Evolutionary conservation across 2,888 invertebrate species (phyloP).

Genomic region (Polia nebulosa): DNA sequence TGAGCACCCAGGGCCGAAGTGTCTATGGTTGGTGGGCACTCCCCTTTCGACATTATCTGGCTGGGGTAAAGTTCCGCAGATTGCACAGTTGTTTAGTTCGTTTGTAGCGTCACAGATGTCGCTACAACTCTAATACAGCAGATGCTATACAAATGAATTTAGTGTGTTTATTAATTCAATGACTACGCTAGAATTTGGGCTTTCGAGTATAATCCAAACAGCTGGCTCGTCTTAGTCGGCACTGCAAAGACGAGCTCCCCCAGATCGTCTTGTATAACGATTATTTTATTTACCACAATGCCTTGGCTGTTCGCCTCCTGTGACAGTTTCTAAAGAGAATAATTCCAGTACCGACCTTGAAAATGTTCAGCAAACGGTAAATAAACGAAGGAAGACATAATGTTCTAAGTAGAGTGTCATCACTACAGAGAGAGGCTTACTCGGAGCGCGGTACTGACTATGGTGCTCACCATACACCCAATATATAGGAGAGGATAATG

Average conservation of each 20-base stretch:
- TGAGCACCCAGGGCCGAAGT: too few relatives aligned
- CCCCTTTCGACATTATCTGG: too few relatives aligned
- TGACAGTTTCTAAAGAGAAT: neutral
- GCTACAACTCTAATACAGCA: too few relatives aligned
- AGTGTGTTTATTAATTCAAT: too few relatives aligned
- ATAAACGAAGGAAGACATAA: neutral
- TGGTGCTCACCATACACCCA: neutral
- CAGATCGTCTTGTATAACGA: neutral
- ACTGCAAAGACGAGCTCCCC: neutral
- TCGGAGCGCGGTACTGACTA: neutral
- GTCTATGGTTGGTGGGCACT: too few relatives aligned
- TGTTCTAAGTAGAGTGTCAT: neutral
- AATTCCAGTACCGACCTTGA: neutral
- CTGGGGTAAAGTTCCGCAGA: too few relatives aligned
- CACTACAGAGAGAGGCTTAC: neutral
- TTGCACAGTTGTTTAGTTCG: too few relatives aligned
- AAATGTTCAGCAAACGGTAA: neutral
- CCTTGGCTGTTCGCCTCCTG: neutral
- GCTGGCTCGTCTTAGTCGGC: neutral
- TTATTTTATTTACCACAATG: neutral
- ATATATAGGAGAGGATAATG: conserved; percentile 68
- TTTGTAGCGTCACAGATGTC: too few relatives aligned
- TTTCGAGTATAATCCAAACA: neutral
- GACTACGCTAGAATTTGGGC: too few relatives aligned
- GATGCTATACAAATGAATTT: too few relatives aligned